These are phyloP conservation scores for Triplophysa dalaica DNA, from an alignment of 2,113 vertebrate species.

Conservation along the genomic window DNA sequence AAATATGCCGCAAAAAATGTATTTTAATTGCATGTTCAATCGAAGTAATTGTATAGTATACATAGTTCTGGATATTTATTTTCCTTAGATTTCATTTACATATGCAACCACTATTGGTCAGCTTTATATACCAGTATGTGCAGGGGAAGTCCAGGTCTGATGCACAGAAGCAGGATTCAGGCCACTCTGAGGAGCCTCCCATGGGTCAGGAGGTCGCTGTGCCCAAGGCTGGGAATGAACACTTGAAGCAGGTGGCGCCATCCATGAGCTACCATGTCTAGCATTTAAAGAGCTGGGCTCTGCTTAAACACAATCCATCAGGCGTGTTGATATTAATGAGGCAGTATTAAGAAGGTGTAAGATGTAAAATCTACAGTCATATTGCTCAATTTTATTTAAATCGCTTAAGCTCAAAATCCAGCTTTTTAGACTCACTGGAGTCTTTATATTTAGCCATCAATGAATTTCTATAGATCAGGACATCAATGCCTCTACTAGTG, in stretches of 20 bases:
- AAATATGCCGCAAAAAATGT: too few species aligned
- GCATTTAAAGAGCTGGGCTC: conserved; percentile 50
- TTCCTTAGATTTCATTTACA: not conserved
- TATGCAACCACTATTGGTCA: not conserved
- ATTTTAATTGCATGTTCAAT: not conserved
- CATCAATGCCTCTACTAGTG: not conserved
- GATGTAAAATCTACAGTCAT: not conserved
- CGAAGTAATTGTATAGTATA: not conserved
- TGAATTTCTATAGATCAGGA: not conserved
- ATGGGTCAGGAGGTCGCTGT: conserved; percentile 75
- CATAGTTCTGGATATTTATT: not conserved
- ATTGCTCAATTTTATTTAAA: not conserved
- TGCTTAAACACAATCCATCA: conserved; percentile 45
- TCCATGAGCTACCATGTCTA: conserved; percentile 64
- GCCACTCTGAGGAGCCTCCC: conserved; percentile 77
- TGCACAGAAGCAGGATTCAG: conserved; percentile 56
- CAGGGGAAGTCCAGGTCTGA: conserved; percentile 57
- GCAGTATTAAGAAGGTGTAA: not conserved
- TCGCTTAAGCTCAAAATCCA: not conserved
- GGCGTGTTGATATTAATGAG: not conserved
- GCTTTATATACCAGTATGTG: conserved; percentile 58
- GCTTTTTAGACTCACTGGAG: too few species aligned
- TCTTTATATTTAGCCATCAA: not conserved
- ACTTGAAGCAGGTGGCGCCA: conserved; percentile 60
- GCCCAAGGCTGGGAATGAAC: conserved; percentile 69